Percentiles rank a stretch among this genome's conserved stretches.
Conservation (phyloP, 2,797 vertebrate species). For the Coranthus polyacanthus region DNA sequence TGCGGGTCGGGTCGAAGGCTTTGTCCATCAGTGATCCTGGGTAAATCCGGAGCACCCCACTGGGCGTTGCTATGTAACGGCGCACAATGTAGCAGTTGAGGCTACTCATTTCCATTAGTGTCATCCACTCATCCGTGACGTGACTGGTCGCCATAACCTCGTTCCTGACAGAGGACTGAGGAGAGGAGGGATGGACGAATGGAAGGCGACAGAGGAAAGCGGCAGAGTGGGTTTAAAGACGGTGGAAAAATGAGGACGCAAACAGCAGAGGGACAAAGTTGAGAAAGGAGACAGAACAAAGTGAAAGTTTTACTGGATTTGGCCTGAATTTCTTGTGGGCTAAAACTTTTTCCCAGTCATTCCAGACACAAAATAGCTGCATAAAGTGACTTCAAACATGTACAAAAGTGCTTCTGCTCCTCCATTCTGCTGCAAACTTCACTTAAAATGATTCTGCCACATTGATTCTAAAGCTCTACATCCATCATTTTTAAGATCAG, state of each 20-base stretch:
- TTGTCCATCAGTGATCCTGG: slow-evolving; percentile 99
- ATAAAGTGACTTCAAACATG: not conserved
- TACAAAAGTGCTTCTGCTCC: not conserved
- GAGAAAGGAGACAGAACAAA: not conserved
- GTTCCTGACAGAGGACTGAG: slow-evolving; percentile 98
- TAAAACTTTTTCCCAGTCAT: slow-evolving; percentile 6
- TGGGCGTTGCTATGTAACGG: slow-evolving; percentile 99
- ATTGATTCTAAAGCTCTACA: not conserved
- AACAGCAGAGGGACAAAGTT: not conserved
- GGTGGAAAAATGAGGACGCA: slow-evolving; percentile 14
- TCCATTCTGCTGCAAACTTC: not conserved
- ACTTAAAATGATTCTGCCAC: not conserved
- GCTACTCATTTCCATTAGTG: slow-evolving; percentile 98
- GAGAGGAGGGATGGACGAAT: slow-evolving; percentile 39
- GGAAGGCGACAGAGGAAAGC: slow-evolving; percentile 11
- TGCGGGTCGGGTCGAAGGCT: slow-evolving; percentile 99
- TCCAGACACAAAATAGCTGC: not conserved
- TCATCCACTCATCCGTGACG: slow-evolving; percentile 99
- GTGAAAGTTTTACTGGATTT: not conserved
- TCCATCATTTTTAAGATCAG: not conserved
- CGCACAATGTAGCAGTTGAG: slow-evolving; percentile 99
- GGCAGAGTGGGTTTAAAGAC: not conserved
- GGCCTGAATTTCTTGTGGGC: not conserved
- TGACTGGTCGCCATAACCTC: slow-evolving; percentile 99
- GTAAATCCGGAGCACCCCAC: slow-evolving; percentile 99